These are phyloP conservation scores for Lipotes vexillifer DNA, from an alignment of 2,113 vertebrate genomes.

Conservation along the genomic window DNA sequence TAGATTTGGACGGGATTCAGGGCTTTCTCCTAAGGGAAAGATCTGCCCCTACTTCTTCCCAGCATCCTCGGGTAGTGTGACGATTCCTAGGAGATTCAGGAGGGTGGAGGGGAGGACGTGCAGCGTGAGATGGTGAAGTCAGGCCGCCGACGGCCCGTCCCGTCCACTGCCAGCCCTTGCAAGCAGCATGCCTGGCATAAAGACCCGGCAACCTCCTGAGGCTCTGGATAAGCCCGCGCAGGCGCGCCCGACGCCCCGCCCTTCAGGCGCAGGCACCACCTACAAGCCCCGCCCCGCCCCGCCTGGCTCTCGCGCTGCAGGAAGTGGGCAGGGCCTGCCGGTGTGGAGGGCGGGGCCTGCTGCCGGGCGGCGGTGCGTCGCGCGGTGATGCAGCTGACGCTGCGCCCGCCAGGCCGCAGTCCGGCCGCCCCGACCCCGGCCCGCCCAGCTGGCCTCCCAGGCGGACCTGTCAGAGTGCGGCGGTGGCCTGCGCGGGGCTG, in stretches of 20 bases:
- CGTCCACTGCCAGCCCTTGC: too few species aligned
- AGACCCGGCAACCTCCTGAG: accelerated
- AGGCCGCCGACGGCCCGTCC: accelerated
- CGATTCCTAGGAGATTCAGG: not conserved
- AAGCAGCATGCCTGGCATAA: accelerated
- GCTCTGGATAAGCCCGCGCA: too few species aligned
- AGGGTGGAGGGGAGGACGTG: too few species aligned
- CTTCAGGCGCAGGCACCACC: not conserved
- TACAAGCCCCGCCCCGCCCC: not conserved
- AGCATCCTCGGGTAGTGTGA: not conserved
- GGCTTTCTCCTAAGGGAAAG: not conserved
- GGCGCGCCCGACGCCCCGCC: not conserved
- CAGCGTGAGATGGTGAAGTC: too few species aligned
- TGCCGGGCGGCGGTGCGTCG: not conserved
- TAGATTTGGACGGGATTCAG: not conserved
- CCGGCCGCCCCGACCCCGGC: not conserved
- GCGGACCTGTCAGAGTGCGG: not conserved
- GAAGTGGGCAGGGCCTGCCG: not conserved
- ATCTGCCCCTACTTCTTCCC: not conserved
- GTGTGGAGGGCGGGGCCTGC: not conserved
- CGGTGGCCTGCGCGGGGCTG: not conserved
- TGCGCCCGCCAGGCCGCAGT: not conserved
- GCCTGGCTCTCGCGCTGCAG: accelerated
- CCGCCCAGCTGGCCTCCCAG: not conserved
- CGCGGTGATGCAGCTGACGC: slow-evolving; percentile 21